A percentile compares a stretch with the other conserved stretches of the same genome.
Conservation (phyloP, 2,888 invertebrate genomes). For the Elegia similella region DNA sequence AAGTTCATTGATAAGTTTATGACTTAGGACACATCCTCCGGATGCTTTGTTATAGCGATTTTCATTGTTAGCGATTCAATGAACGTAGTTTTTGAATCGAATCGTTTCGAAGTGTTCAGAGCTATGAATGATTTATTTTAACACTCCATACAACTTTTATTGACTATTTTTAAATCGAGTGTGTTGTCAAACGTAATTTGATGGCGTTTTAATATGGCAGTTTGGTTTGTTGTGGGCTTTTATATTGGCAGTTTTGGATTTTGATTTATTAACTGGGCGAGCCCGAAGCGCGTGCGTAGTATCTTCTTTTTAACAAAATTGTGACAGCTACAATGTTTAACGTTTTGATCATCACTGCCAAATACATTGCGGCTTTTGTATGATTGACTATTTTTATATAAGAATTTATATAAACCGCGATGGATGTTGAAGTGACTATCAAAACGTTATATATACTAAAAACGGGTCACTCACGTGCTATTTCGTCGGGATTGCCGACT, state of each 20-base stretch:
- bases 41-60: conserved; percentile 68
- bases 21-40: conserved; percentile 24
- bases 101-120: conserved; percentile 68
- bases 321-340: too few relatives aligned
- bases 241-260: background rate
- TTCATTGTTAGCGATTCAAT: conserved; percentile 76
- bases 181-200: conserved; percentile 11
- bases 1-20: background rate
- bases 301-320: too few relatives aligned
- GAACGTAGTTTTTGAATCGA: conserved; percentile 69
- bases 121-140: conserved; percentile 73
- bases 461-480: too few relatives aligned
- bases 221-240: background rate
- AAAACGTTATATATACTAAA: too few relatives aligned
- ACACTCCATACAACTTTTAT: conserved; percentile 33
- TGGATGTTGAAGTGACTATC: too few relatives aligned
- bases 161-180: conserved; percentile 14
- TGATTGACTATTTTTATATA: too few relatives aligned
- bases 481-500: too few relatives aligned
- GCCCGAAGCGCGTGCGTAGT: too few relatives aligned
- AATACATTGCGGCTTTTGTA: too few relatives aligned
- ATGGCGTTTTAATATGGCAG: background rate
- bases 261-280: too few relatives aligned
- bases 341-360: too few relatives aligned
- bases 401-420: too few relatives aligned